A percentile compares a stretch with the other conserved stretches of the same genome.
Conservation (phyloP, 2,113 vertebrate genomes). For the Tylochromis polylepis region DNA sequence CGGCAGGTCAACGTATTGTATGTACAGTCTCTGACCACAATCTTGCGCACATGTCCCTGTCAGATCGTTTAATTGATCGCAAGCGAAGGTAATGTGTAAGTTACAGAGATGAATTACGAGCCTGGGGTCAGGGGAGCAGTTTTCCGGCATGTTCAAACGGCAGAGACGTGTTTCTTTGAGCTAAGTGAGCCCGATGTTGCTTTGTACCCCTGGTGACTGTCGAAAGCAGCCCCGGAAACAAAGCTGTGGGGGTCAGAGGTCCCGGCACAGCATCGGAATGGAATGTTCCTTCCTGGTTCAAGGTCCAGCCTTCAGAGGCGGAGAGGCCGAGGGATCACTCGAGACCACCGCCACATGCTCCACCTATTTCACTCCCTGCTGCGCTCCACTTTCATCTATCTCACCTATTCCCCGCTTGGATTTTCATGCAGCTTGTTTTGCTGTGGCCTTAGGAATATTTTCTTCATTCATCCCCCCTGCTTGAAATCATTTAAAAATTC, state of each 20-base stretch:
- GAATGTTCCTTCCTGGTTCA: slow-evolving; percentile 68
- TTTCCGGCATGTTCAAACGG: slow-evolving; percentile 38
- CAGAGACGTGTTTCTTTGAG: slow-evolving; percentile 49
- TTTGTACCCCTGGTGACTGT: slow-evolving; percentile 50
- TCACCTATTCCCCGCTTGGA: slow-evolving; percentile 5
- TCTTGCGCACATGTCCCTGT: slow-evolving; percentile 8
- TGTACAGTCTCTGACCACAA: slow-evolving; percentile 21
- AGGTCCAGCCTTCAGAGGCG: slow-evolving; percentile 61
- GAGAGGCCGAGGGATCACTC: slow-evolving; percentile 52
- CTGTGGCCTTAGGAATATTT: not conserved
- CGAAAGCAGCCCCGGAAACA: slow-evolving; percentile 56
- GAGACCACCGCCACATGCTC: slow-evolving; percentile 58
- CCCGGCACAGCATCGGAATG: slow-evolving; percentile 51
- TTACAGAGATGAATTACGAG: slow-evolving; percentile 50
- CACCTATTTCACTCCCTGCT: slow-evolving; percentile 21
- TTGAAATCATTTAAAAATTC: not conserved
- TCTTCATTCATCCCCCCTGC: not conserved
- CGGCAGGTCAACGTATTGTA: not conserved
- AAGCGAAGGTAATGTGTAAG: slow-evolving; percentile 30
- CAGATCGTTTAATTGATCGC: slow-evolving; percentile 43
- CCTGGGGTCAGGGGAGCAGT: slow-evolving; percentile 38
- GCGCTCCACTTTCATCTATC: slow-evolving; percentile 20
- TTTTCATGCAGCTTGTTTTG: not conserved
- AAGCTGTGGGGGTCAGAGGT: slow-evolving; percentile 53
- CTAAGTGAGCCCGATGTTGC: slow-evolving; percentile 10